Evolutionary conservation across 2,888 invertebrate genomes (phyloP), one percentile per base, ranked within the genome.

Genomic region (Crematogaster levior): DNA sequence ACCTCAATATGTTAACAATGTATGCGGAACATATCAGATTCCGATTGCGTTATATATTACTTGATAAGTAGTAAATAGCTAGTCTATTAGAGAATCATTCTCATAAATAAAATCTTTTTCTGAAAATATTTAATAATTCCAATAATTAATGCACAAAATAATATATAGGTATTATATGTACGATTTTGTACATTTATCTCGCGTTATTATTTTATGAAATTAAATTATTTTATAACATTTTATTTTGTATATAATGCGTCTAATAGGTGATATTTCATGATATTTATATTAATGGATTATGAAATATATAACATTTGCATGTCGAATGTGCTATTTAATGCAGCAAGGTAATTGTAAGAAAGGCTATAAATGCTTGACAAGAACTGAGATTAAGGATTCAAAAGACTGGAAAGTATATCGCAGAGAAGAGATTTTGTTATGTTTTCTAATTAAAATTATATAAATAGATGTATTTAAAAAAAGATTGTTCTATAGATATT

Each of bases 401-500:
- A 74, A 74, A 74, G 74, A 74, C 74, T 74, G 74, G 61, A 34
- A 48, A 48, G 30, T 61, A 74, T 48, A 61, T 48, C 10, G 12
- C 34, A 37, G 18, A 43, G 18, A 48, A 34, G 24, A 60, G 43
- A 21, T 73, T 74, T 80, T 73, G 56, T 81, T 75, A 84, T 84
- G 84, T 83, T 85, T 53, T 84, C 74, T 83, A 83, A 82, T 86
- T 77, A 79, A 81, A 40, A 77, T 73, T 85, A 70, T 63, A 75
- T 51, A 83, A 58, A 72, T 60, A 84, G 70, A 81, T 68, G 79
- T 73, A 81, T 75, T 84, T 43, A 75, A 81, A 73, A 53, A 84
- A 58, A 53, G 53, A 83, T 3, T 83, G 27, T 77, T 27, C 66
- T 30, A 58, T 43, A 70, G 9, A 53, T 70, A 73, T 73, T 56